Base-by-base conservation (phyloP, 2,113 vertebrate genomes). In the Patagioenas fasciata region DNA sequence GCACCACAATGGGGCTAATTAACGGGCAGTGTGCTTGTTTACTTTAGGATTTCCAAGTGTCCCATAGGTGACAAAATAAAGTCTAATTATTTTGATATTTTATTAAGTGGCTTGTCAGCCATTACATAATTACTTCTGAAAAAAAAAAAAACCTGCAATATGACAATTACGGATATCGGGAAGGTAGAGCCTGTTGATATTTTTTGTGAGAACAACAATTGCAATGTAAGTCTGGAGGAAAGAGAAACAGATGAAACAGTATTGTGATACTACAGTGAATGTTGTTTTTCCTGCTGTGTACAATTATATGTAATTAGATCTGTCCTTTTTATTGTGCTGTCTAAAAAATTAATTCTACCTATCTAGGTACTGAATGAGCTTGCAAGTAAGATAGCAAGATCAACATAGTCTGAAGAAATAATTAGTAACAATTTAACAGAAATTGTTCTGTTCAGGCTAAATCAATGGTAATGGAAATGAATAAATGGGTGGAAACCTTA, bases 81-180 rank as follows among this genome's bases (percentile, higher is more conserved):
- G 95, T 80, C 44, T 97, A 95, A 97, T 97, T 94, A 95, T 97
- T 96, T 89, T 95, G 89, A 50, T 97, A 91, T 91, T 93, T 77
- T 95, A 78, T 95, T 92, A 96, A 97, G 78, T 80, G 74, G 32
- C 80, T 84, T 94, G 24, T 72, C 53, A 73, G 80, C 48, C 53
- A 80, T 93, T 93, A 85, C 51, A 26, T 94, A 91, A 96, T 96
- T 93, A 80, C n/a, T 70, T 72, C 57, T 88, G 40, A 44, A 77
- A 85, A 86, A 88, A 92, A 85, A 40, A 40, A 40, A 40, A 40
- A 11, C 11, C n/a, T n/a, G 64, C 28, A 6, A 80, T 78, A 20
- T 69, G 74, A 79, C 96, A 87, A 95, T 97, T 91, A 90, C 26
- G 26, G 74, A 32, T 83, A 77, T 86, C 72, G 70, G 83, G 62